Conservation (phyloP, 2,888 invertebrate species). For the Acanthacorydalis orientalis region DNA sequence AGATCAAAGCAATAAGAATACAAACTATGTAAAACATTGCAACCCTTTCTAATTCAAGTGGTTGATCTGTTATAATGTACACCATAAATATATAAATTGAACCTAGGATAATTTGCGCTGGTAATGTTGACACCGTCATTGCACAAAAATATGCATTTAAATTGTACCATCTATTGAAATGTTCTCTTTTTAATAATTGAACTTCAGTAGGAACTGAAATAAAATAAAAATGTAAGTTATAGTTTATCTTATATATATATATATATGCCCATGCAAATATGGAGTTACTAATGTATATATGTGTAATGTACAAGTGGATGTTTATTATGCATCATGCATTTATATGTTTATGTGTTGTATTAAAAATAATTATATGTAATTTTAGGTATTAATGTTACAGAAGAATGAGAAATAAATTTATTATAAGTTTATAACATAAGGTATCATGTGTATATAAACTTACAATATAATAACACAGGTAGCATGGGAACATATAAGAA, state of each 20-base stretch:
- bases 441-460: constrained; percentile 26
- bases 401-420: too few species aligned
- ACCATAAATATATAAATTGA: constrained; percentile 51
- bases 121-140: constrained; percentile 51
- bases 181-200: constrained; percentile 58
- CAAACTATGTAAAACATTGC: constrained; percentile 53
- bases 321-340: too few species aligned
- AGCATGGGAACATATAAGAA: constrained; percentile 72
- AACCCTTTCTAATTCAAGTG: constrained; percentile 48
- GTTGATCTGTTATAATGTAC: constrained; percentile 60
- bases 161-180: constrained; percentile 75
- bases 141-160: constrained; percentile 65
- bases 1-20: constrained; percentile 53
- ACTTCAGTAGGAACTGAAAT: constrained; percentile 63
- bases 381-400: too few species aligned
- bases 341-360: too few species aligned
- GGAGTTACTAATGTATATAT: too few species aligned
- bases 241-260: neutral
- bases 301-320: too few species aligned
- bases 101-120: constrained; percentile 50
- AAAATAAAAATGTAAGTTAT: constrained; percentile 7
- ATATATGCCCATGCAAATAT: neutral
- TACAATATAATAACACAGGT: constrained; percentile 64
- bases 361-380: too few species aligned
- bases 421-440: too few species aligned